phyloP scores from a whole-genome alignment of 2,797 vertebrate genomes.

The Cyclura pinguis region DNA sequence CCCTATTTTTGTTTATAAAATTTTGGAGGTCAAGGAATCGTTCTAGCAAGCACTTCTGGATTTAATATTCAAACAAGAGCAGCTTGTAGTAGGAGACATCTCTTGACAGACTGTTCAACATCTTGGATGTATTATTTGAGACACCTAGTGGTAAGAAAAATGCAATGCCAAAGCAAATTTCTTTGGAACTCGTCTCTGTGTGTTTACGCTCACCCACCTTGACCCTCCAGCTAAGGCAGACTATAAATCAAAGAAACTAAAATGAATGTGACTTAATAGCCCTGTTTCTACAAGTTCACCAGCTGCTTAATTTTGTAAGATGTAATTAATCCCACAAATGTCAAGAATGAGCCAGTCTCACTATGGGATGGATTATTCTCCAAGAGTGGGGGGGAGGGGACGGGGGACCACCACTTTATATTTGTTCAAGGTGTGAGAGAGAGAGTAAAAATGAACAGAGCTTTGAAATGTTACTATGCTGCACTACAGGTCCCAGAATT shows the following conservation, averaged over 20 bases:
- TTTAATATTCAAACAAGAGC: background rate
- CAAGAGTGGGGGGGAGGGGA: background rate
- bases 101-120: background rate
- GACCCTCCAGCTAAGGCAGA: background rate
- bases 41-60: background rate
- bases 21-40: background rate
- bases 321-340: background rate
- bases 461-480: too few relatives aligned
- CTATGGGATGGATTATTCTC: background rate
- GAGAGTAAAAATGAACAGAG: background rate
- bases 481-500: too few relatives aligned
- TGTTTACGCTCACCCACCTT: background rate
- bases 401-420: background rate
- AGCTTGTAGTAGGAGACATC: background rate
- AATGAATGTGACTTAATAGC: background rate
- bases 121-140: background rate
- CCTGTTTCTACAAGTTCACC: background rate
- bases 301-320: fast-evolving
- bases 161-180: background rate
- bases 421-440: background rate
- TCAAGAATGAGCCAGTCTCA: background rate
- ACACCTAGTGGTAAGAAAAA: conserved; percentile 28
- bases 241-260: conserved; percentile 13
- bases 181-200: background rate
- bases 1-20: background rate